Conservation (phyloP, 2,797 vertebrate genomes). For the Meda fulgida region DNA sequence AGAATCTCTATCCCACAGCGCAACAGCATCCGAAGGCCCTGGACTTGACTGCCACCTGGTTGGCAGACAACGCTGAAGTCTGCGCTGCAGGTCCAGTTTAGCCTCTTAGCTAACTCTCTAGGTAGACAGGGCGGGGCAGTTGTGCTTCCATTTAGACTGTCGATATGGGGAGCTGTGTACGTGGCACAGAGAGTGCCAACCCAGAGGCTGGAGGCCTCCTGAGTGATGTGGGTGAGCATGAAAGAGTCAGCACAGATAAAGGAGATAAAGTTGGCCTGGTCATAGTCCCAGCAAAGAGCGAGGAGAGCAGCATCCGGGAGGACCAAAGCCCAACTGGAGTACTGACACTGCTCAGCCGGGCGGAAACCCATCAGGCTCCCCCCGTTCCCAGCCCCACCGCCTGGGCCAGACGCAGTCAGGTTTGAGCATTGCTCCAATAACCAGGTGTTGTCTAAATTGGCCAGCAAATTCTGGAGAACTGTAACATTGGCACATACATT, state of each 20-base stretch:
- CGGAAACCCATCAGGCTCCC: slow-evolving; percentile 62
- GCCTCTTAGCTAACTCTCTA: slow-evolving; percentile 65
- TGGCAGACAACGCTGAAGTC: slow-evolving; percentile 72
- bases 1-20: slow-evolving; percentile 75
- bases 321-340: slow-evolving; percentile 72
- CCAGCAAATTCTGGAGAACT: slow-evolving; percentile 76
- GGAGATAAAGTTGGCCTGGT: slow-evolving; percentile 75
- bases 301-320: slow-evolving; percentile 70
- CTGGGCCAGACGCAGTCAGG: slow-evolving; percentile 53
- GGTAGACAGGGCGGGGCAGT: slow-evolving; percentile 64
- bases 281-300: slow-evolving; percentile 80
- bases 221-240: slow-evolving; percentile 67
- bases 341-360: slow-evolving; percentile 72
- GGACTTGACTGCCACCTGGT: slow-evolving; percentile 63
- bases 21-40: slow-evolving; percentile 69
- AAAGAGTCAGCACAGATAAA: slow-evolving; percentile 68
- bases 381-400: not conserved
- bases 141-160: not conserved
- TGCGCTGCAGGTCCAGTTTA: slow-evolving; percentile 78
- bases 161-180: slow-evolving; percentile 53
- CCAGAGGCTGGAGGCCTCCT: slow-evolving; percentile 74
- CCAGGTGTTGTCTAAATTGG: slow-evolving; percentile 82
- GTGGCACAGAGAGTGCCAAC: slow-evolving; percentile 73
- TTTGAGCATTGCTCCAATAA: slow-evolving; percentile 75
- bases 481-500: slow-evolving; percentile 74